Base-by-base conservation (phyloP, 2,888 invertebrate species). In the Andrena minutula region DNA sequence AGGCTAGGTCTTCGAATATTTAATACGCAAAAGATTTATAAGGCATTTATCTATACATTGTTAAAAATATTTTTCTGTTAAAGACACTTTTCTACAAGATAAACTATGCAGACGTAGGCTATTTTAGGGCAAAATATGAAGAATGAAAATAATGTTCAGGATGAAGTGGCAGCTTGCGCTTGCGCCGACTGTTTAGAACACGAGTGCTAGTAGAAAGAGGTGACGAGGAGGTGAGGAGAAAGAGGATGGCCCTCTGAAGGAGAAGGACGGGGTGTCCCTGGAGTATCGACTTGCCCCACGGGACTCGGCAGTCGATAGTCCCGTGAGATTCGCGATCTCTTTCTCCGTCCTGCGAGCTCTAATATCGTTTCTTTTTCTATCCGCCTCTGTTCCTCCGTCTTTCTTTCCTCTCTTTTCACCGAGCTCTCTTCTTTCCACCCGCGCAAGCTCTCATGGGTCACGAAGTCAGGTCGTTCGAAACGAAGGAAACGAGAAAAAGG, bases 251-350 rank as follows among this genome's bases (percentile, higher is more conserved):
- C 73, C 79, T 81, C 74, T 71, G 82, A 84, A 85, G 82, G 82
- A 86, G 82, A 84, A 85, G 83, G 82, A 89, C 78, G 83, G 80
- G 86, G 84, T 90, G 93, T 93, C 93, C 92, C 94, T 91, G 92
- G 94, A 94, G 93, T 94, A 94, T 94, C 92, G 94, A 94, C 93
- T 92, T 87, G 93, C 93, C 94, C 93, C 94, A 89, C 92, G 93
- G 93, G 94, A 94, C 93, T 89, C 90, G 90, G 91, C 92, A 93
- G 93, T 93, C 94, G 93, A 94, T 93, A 94, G 94, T 93, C 94
- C 93, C 93, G 90, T 88, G 94, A 93, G 94, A 93, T 92, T 90
- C 91, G 76, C 89, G 85, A 78, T 91, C 91, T 91, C 92, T 84
- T 89, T 91, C 89, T 88, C 86, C 86, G 85, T 87, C 87, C 87